Evolutionary conservation across 2,797 vertebrate genomes (phyloP).

Genomic region (Buceros bicornis): DNA sequence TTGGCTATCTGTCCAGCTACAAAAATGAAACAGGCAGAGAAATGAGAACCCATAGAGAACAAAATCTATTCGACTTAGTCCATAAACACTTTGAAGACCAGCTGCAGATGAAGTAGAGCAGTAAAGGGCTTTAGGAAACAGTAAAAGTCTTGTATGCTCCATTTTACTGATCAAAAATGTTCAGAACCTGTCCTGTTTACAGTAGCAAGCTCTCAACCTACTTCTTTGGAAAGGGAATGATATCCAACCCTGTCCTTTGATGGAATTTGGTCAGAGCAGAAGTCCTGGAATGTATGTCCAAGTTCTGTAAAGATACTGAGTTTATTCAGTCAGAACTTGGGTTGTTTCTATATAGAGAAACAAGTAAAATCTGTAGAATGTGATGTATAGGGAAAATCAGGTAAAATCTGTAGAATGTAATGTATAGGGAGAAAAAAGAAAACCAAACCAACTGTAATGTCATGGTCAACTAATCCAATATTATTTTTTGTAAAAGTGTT

Average conservation of each 20-base stretch:
- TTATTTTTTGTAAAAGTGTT: background rate
- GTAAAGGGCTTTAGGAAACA: background rate
- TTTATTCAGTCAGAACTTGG: background rate
- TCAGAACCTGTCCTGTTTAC: background rate
- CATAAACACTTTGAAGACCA: slow-evolving; percentile 16
- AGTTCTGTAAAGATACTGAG: background rate
- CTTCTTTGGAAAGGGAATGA: background rate
- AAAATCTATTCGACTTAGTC: background rate
- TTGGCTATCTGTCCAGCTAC: slow-evolving; percentile 16
- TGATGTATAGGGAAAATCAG: background rate
- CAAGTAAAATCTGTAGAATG: background rate
- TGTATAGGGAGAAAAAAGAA: background rate
- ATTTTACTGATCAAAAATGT: background rate
- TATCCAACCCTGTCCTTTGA: background rate
- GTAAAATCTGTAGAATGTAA: background rate
- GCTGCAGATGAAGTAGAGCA: slow-evolving; percentile 2
- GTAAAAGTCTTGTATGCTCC: background rate
- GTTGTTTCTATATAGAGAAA: background rate
- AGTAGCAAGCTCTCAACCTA: background rate
- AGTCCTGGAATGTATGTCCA: background rate
- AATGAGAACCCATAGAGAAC: background rate
- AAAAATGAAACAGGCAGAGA: background rate
- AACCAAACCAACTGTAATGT: background rate
- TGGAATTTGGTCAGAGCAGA: background rate
- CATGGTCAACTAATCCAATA: background rate